phyloP scores from a whole-genome alignment of 2,113 vertebrate species.

The Ariopsis seemanni region DNA sequence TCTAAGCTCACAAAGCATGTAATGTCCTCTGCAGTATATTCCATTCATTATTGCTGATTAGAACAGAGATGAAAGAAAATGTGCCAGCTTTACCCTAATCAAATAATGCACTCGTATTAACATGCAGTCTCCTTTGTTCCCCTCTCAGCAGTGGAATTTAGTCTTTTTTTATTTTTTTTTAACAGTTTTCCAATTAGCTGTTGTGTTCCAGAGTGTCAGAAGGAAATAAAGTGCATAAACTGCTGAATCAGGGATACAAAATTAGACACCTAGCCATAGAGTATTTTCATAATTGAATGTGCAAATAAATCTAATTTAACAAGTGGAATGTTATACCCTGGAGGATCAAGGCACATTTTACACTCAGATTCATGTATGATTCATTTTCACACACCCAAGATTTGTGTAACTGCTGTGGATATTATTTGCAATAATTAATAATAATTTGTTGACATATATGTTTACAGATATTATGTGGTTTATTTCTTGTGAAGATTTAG shows the following conservation, averaged over 20 bases:
- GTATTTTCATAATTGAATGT: conserved; percentile 66
- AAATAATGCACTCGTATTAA: conserved; percentile 68
- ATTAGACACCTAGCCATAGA: conserved; percentile 52
- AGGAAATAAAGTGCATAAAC: conserved; percentile 59
- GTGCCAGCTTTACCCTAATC: conserved; percentile 65
- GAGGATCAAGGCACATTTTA: conserved; percentile 59
- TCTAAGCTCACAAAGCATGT: conserved; percentile 25
- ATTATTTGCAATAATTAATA: too few species aligned
- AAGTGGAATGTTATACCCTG: conserved; percentile 59
- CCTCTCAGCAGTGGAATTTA: conserved; percentile 43
- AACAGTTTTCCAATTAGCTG: conserved; percentile 57
- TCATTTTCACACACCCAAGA: conserved; percentile 60
- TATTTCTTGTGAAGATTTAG: too few species aligned
- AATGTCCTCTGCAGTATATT: conserved; percentile 52
- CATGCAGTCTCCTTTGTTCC: conserved; percentile 53
- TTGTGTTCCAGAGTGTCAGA: conserved; percentile 57
- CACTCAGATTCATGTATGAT: conserved; percentile 42
- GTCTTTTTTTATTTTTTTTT: conserved; percentile 51
- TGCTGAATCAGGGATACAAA: conserved; percentile 58
- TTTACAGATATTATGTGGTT: too few species aligned
- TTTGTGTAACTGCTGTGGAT: not conserved
- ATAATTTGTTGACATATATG: too few species aligned
- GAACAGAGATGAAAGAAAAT: conserved; percentile 66
- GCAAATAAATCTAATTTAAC: conserved; percentile 65
- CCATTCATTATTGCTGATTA: conserved; percentile 68